Percentiles rank a stretch among this genome's conserved stretches.
Conservation (phyloP, 1,140 invertebrate genomes). For the Orius insidiosus region DNA sequence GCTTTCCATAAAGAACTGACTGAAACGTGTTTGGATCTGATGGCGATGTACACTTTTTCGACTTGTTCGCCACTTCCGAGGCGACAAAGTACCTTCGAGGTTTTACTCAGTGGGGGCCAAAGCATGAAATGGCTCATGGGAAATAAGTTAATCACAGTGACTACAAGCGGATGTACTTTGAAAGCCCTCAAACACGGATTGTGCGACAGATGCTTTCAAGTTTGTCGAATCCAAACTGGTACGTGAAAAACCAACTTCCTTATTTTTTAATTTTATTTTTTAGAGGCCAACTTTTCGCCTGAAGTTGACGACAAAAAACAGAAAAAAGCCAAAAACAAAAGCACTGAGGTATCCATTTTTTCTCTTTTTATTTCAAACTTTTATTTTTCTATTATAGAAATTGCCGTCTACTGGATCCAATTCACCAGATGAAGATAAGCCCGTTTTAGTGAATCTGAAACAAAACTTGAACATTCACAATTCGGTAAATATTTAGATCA, state of each 20-base stretch:
- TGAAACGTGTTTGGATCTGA: slow-evolving; percentile 85
- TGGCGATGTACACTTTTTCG: slow-evolving; percentile 80
- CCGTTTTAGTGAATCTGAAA: slow-evolving; percentile 1
- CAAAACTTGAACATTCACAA: slow-evolving; percentile 7
- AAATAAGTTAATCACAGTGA: slow-evolving; percentile 81
- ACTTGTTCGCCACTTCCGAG: slow-evolving; percentile 69
- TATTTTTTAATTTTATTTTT: slow-evolving; percentile 7
- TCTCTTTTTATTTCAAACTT: background rate
- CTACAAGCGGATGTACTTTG: slow-evolving; percentile 76
- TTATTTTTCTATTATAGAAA: background rate
- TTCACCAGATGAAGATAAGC: slow-evolving; percentile 6
- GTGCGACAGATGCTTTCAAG: slow-evolving; percentile 63
- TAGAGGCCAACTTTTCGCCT: background rate
- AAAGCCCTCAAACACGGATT: slow-evolving; percentile 61
- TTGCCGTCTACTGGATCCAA: slow-evolving; percentile 3
- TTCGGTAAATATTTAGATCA: slow-evolving; percentile 1
- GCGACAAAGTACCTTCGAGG: slow-evolving; percentile 65
- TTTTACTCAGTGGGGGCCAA: slow-evolving; percentile 63
- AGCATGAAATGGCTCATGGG: slow-evolving; percentile 81
- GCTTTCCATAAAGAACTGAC: slow-evolving; percentile 81
- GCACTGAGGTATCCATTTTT: background rate
- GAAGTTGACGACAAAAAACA: too few relatives aligned
- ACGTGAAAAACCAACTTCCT: too few relatives aligned
- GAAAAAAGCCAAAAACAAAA: too few relatives aligned
- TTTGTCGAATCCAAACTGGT: slow-evolving; percentile 20